These are phyloP conservation scores for Drosophila insularis DNA, from an alignment of 1,140 invertebrate genomes.

Conservation along the genomic window DNA sequence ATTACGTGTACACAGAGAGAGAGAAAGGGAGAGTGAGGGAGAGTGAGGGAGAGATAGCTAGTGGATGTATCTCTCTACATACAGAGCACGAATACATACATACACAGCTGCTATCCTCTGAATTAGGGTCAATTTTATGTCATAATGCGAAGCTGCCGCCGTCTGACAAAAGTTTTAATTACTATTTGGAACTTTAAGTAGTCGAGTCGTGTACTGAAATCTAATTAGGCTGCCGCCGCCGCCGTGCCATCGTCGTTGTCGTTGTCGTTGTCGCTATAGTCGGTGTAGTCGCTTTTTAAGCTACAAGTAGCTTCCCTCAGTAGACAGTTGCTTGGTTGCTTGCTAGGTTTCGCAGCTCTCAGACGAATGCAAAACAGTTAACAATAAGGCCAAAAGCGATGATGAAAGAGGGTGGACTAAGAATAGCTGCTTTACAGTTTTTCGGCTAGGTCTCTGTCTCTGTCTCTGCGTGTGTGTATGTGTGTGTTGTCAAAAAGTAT, in stretches of 20 bases:
- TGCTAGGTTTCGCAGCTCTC: conserved; percentile 25
- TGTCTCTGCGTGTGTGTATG: conserved; percentile 24
- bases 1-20: conserved; percentile 44
- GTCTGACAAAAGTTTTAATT: conserved; percentile 80
- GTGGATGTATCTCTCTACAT: not conserved
- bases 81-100: conserved; percentile 11
- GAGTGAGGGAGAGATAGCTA: no score
- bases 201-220: conserved; percentile 80
- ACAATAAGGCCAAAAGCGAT: conserved; percentile 38
- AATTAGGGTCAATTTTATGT: conserved; percentile 61
- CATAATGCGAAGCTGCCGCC: conserved; percentile 25
- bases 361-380: conserved; percentile 38
- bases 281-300: conserved; percentile 8
- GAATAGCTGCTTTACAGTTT: conserved; percentile 40
- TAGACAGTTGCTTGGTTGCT: conserved; percentile 24
- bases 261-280: conserved; percentile 10
- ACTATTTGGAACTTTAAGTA: conserved; percentile 81
- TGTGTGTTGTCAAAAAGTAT: conserved; percentile 72
- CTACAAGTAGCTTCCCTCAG: conserved; percentile 46
- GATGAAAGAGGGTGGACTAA: conserved; percentile 38
- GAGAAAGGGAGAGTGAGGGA: no score
- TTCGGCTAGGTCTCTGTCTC: not conserved
- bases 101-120: conserved; percentile 12
- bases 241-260: conserved; percentile 16
- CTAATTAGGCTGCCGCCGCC: conserved; percentile 70